These are phyloP conservation scores for Ondatra zibethicus DNA, from an alignment of 2,113 vertebrate genomes.

Conservation along the genomic window DNA sequence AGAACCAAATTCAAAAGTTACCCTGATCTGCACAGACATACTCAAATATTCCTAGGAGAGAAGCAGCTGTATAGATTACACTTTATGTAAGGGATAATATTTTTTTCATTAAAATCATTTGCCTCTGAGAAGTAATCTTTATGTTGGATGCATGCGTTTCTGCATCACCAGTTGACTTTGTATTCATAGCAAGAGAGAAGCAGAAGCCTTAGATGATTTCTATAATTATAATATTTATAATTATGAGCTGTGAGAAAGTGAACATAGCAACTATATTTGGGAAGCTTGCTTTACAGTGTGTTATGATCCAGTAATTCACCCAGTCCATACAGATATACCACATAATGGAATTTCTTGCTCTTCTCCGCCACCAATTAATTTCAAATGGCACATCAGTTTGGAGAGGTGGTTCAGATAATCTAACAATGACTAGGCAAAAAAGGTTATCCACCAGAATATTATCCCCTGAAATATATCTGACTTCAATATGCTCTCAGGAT, in stretches of 20 bases:
- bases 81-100: background rate
- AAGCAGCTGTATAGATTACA: background rate
- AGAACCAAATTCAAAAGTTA: background rate
- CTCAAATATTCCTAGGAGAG: background rate
- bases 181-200: background rate
- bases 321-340: background rate
- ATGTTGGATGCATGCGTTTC: background rate
- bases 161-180: background rate
- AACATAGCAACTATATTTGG: background rate
- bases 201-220: background rate
- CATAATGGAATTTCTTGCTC: background rate
- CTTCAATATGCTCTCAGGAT: background rate
- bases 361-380: background rate
- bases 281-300: background rate
- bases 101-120: constrained; percentile 13
- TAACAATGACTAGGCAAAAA: background rate
- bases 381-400: background rate
- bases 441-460: background rate
- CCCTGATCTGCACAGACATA: background rate
- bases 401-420: background rate
- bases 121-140: constrained; percentile 2
- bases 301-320: background rate
- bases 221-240: background rate
- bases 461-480: background rate
- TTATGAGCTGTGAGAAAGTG: background rate